These are phyloP conservation scores for Odocoileus hemionus DNA, from an alignment of 2,113 vertebrate genomes.

Conservation along the genomic window DNA sequence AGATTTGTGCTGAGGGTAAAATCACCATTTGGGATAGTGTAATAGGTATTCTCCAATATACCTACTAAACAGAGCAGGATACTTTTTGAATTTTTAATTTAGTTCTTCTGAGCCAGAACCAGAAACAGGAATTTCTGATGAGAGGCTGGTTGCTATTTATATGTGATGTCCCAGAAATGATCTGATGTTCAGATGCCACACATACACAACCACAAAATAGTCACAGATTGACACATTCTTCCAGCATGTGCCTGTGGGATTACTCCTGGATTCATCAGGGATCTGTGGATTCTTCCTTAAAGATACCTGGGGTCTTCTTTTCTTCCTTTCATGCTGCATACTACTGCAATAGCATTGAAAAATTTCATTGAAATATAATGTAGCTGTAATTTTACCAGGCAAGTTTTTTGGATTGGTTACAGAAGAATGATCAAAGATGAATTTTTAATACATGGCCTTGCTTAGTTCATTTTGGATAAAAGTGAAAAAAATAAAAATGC, in stretches of 20 bases:
- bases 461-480: neutral
- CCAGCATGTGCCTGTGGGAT: neutral
- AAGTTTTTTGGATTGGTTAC: neutral
- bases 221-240: neutral
- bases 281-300: neutral
- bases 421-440: neutral
- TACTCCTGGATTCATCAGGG: neutral
- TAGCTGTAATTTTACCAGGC: neutral
- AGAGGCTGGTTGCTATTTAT: neutral
- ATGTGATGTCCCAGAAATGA: neutral
- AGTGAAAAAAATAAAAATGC: neutral
- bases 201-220: neutral
- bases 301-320: neutral
- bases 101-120: neutral
- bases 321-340: neutral
- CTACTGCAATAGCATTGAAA: neutral
- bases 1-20: neutral
- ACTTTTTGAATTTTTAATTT: neutral
- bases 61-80: neutral
- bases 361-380: neutral
- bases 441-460: neutral
- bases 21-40: neutral
- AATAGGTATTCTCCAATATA: neutral
- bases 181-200: neutral
- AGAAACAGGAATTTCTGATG: neutral